Conservation (phyloP, 2,113 vertebrate species). For the Channa argus region DNA sequence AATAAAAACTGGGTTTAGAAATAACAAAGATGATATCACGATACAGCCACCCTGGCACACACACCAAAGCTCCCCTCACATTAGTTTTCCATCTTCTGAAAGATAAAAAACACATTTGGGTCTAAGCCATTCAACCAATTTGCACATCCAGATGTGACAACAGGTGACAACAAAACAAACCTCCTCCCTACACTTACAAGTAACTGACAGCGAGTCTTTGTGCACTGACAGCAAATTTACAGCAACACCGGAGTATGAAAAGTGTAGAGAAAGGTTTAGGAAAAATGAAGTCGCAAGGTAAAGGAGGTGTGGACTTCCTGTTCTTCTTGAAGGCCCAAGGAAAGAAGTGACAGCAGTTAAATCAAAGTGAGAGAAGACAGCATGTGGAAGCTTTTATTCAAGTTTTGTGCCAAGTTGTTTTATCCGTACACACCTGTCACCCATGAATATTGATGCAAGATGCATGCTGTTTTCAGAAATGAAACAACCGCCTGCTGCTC, state of each 20-base stretch:
- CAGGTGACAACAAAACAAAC: not conserved
- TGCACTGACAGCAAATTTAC: not conserved
- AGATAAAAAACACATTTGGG: too few species aligned
- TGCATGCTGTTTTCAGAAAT: slow-evolving; percentile 10
- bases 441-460: slow-evolving; percentile 44
- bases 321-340: not conserved
- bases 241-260: not conserved
- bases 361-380: slow-evolving; percentile 9
- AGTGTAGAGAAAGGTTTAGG: not conserved
- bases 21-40: too few species aligned
- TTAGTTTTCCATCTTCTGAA: too few species aligned
- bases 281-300: not conserved
- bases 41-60: too few species aligned
- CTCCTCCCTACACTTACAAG: not conserved
- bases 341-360: not conserved
- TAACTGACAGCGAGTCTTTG: not conserved
- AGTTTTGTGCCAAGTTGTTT: slow-evolving; percentile 18
- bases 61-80: too few species aligned
- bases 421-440: slow-evolving; percentile 49
- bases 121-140: too few species aligned
- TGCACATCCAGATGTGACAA: not conserved
- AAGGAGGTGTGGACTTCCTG: slow-evolving; percentile 9
- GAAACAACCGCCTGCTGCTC: slow-evolving; percentile 27
- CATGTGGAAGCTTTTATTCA: not conserved
- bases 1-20: too few species aligned